A percentile compares a stretch with the other conserved stretches of the same genome.
Evolutionary conservation across 2,113 vertebrate species (phyloP).

Genomic region (Zosterops lateralis): DNA sequence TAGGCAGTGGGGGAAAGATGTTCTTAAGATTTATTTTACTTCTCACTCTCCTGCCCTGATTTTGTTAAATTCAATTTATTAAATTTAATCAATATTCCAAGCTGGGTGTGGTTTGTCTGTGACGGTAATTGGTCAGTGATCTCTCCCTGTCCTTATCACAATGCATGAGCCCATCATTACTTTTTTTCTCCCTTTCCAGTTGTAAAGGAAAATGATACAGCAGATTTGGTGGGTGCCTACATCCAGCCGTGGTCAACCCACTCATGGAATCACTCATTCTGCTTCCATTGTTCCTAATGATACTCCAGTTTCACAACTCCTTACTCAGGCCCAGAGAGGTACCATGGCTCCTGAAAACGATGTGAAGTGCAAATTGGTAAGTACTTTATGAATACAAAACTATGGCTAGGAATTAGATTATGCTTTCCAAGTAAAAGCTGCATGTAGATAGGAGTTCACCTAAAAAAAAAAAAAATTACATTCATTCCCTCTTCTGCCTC

Average conservation of each 20-base stretch:
- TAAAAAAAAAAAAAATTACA: neutral
- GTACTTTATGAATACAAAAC: neutral
- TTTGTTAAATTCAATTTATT: neutral
- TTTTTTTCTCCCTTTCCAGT: neutral
- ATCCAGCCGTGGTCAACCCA: neutral
- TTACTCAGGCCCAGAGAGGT: neutral
- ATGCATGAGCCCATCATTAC: neutral
- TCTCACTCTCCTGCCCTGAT: neutral
- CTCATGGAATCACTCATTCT: too few relatives aligned
- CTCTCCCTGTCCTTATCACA: neutral
- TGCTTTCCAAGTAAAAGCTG: neutral
- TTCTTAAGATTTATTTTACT: neutral
- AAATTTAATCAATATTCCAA: neutral
- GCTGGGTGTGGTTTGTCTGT: neutral
- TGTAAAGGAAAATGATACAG: neutral
- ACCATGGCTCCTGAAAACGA: neutral
- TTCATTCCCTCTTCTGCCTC: accelerated
- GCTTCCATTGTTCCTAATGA: neutral
- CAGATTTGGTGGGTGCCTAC: neutral
- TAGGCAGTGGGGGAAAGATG: accelerated
- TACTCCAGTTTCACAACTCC: neutral
- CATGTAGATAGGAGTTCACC: accelerated
- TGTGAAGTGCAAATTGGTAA: neutral
- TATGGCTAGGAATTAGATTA: neutral
- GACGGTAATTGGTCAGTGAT: neutral